Evolutionary conservation across 1,140 invertebrate genomes (phyloP).

Genomic region (Megathymus violae): DNA sequence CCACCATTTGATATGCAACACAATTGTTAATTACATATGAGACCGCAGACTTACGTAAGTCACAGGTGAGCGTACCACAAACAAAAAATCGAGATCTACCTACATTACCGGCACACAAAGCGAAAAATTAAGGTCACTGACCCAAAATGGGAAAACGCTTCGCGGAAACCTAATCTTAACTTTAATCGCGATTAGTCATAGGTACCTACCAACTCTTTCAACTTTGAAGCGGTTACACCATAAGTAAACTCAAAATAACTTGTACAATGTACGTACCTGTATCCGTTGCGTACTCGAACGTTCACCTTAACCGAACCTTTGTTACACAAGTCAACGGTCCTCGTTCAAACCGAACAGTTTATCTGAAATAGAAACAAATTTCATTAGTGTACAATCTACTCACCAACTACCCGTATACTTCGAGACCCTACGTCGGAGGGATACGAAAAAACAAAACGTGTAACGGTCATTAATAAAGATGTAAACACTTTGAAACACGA

Average conservation of each 20-base stretch:
- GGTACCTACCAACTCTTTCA: slow-evolving; percentile 33
- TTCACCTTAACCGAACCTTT: slow-evolving; percentile 79
- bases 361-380: slow-evolving; percentile 81
- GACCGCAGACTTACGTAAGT: slow-evolving; percentile 61
- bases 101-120: slow-evolving; percentile 45
- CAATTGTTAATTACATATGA: slow-evolving; percentile 64
- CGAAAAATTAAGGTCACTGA: slow-evolving; percentile 61
- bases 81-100: slow-evolving; percentile 62
- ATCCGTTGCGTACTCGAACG: slow-evolving; percentile 62
- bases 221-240: slow-evolving; percentile 42
- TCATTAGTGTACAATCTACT: slow-evolving; percentile 66
- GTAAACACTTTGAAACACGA: slow-evolving; percentile 64
- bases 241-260: slow-evolving; percentile 38
- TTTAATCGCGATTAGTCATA: slow-evolving; percentile 62
- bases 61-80: slow-evolving; percentile 52
- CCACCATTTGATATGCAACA: slow-evolving; percentile 49
- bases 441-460: slow-evolving; percentile 58
- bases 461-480: slow-evolving; percentile 63
- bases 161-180: slow-evolving; percentile 47
- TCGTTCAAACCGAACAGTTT: slow-evolving; percentile 75
- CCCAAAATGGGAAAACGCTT: slow-evolving; percentile 64
- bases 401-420: slow-evolving; percentile 67
- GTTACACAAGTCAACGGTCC: slow-evolving; percentile 75
- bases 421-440: slow-evolving; percentile 57
- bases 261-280: slow-evolving; percentile 67